Conservation (phyloP, 1,140 invertebrate genomes). For the Varroa destructor region DNA sequence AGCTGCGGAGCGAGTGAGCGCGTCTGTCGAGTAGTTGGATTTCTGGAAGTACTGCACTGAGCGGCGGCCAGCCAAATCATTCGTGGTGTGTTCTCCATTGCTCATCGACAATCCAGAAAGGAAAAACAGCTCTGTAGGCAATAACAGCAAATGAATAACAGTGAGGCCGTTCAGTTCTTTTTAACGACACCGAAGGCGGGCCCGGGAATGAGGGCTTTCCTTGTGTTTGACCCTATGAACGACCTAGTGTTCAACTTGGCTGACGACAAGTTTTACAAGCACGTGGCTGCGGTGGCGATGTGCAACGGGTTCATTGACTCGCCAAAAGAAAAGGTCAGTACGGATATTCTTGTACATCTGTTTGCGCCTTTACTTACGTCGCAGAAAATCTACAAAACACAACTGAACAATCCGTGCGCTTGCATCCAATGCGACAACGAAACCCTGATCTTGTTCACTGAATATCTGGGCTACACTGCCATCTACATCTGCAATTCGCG, state of each 20-base stretch:
- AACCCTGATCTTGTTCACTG: constrained; percentile 24
- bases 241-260: constrained; percentile 25
- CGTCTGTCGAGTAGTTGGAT: too few relatives aligned
- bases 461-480: constrained; percentile 13
- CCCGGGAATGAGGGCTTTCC: constrained; percentile 27
- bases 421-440: constrained; percentile 19
- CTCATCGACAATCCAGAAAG: too few relatives aligned
- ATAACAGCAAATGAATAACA: too few relatives aligned
- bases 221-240: constrained; percentile 27
- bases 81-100: too few relatives aligned
- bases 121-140: too few relatives aligned
- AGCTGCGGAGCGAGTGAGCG: too few relatives aligned
- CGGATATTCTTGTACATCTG: constrained; percentile 13
- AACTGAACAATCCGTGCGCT: constrained; percentile 24
- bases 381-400: constrained; percentile 25
- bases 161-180: too few relatives aligned
- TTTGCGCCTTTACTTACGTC: constrained; percentile 10
- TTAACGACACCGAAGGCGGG: too few relatives aligned
- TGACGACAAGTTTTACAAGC: constrained; percentile 24
- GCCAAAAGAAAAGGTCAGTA: constrained; percentile 13
- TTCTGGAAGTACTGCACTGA: too few relatives aligned
- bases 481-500: constrained; percentile 26
- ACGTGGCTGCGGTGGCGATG: constrained; percentile 18
- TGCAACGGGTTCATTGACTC: constrained; percentile 20
- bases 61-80: too few relatives aligned